phyloP scores from a whole-genome alignment of 2,888 invertebrate genomes.

The Podabrus alpinus region DNA sequence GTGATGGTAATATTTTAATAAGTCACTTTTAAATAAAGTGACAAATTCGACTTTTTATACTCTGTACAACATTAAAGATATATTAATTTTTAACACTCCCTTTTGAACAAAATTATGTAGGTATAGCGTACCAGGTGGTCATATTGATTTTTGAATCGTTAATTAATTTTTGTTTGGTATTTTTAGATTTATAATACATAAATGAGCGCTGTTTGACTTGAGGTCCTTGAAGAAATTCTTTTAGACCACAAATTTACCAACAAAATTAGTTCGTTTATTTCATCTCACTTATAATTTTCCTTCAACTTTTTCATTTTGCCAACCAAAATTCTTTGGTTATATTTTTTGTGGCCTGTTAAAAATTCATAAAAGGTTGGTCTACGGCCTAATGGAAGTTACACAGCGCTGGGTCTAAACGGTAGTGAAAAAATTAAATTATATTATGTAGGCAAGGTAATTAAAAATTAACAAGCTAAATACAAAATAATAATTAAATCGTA shows the following conservation, averaged over 20 bases:
- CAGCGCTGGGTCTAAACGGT: too few relatives aligned
- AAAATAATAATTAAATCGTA: too few relatives aligned
- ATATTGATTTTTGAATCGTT: background rate
- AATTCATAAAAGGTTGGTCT: too few relatives aligned
- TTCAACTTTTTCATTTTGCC: too few relatives aligned
- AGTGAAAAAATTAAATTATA: too few relatives aligned
- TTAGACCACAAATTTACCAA: background rate
- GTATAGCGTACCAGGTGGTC: background rate
- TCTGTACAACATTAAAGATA: background rate
- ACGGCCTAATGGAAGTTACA: too few relatives aligned
- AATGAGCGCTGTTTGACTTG: background rate
- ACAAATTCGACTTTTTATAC: background rate
- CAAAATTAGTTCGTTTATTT: too few relatives aligned
- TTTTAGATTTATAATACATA: background rate
- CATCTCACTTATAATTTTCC: too few relatives aligned
- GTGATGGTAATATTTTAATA: background rate
- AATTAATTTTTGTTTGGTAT: background rate
- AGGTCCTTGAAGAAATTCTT: background rate
- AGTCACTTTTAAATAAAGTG: background rate
- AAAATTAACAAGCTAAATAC: too few relatives aligned
- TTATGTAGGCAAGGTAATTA: too few relatives aligned
- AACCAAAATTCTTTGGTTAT: background rate
- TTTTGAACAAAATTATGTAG: background rate
- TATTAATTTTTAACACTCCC: background rate
- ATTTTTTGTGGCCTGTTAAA: background rate